Conservation (phyloP, 1,140 invertebrate genomes). For the Tetranychus urticae region DNA sequence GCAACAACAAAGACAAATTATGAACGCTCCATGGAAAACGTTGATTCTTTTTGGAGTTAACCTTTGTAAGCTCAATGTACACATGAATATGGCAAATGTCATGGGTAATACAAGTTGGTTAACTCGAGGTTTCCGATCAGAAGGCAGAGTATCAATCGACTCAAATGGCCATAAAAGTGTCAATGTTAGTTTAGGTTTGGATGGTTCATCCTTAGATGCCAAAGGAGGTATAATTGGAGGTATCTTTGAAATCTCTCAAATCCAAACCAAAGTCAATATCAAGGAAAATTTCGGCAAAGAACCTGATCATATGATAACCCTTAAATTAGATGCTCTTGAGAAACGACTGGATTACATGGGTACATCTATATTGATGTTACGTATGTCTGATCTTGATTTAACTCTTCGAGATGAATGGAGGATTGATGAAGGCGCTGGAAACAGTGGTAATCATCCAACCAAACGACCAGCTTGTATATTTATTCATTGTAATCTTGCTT, state of each 20-base stretch:
- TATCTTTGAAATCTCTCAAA: conserved; percentile 64
- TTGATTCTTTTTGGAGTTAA: conserved; percentile 83
- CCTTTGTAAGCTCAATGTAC: conserved; percentile 76
- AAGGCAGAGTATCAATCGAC: conserved; percentile 72
- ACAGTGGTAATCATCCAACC: conserved; percentile 12
- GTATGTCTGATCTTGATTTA: conserved; percentile 53
- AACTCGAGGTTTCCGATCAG: conserved; percentile 64
- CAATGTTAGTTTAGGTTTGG: conserved; percentile 61
- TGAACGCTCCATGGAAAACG: conserved; percentile 49
- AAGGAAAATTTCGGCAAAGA: conserved; percentile 65
- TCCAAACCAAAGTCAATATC: conserved; percentile 68
- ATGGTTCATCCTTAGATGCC: conserved; percentile 70
- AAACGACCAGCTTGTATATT: conserved; percentile 60
- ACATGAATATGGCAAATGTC: conserved; percentile 97
- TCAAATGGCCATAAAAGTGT: conserved; percentile 83
- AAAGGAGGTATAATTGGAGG: conserved; percentile 90
- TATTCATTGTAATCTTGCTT: conserved; percentile 68
- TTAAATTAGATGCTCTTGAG: conserved; percentile 60
- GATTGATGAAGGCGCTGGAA: conserved; percentile 22
- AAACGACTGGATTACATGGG: conserved; percentile 87
- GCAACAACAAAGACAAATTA: not conserved
- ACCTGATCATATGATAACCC: conserved; percentile 62
- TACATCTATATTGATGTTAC: conserved; percentile 51
- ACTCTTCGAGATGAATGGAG: conserved; percentile 62
- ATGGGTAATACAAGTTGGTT: conserved; percentile 93